Conservation (phyloP, 2,888 invertebrate species). For the Hedya salicella region DNA sequence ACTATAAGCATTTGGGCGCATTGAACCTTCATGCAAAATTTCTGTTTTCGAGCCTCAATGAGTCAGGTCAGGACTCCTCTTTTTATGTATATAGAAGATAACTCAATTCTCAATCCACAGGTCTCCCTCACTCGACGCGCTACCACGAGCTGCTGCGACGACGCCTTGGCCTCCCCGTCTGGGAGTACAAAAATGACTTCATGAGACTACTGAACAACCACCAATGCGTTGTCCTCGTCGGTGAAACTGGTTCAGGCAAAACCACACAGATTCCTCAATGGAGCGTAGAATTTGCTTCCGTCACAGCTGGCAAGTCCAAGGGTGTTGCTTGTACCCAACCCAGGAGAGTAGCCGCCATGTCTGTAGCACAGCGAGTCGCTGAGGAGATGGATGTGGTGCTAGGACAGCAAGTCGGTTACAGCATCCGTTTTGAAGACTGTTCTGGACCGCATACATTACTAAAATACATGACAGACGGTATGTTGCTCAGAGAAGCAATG, state of each 20-base stretch:
- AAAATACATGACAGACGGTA: conserved; percentile 99
- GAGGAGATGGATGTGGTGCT: conserved; percentile 99
- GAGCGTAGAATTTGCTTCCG: conserved; percentile 77
- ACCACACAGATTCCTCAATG: conserved; percentile 98
- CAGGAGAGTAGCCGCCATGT: conserved; percentile 99
- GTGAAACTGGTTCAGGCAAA: conserved; percentile 99
- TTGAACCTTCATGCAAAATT: no score
- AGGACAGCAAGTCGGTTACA: conserved; percentile 84
- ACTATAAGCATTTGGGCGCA: no score
- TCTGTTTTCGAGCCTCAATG: no score
- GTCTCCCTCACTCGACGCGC: conserved; percentile 93
- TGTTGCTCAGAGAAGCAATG: conserved; percentile 99
- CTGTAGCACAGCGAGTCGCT: conserved; percentile 98
- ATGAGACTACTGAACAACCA: conserved; percentile 96
- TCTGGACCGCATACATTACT: conserved; percentile 96
- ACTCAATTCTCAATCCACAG: conserved; percentile 56
- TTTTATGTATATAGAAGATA: no score
- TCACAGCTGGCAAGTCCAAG: conserved; percentile 69
- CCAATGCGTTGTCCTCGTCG: conserved; percentile 98
- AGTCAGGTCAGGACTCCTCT: no score
- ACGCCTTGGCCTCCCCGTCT: conserved; percentile 96
- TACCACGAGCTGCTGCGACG: conserved; percentile 96
- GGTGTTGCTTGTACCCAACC: conserved; percentile 98
- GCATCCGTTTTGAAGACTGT: conserved; percentile 99
- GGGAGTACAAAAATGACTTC: conserved; percentile 98